Evolutionary conservation across 2,797 vertebrate species (phyloP).

Genomic region (Sebastes cheni): DNA sequence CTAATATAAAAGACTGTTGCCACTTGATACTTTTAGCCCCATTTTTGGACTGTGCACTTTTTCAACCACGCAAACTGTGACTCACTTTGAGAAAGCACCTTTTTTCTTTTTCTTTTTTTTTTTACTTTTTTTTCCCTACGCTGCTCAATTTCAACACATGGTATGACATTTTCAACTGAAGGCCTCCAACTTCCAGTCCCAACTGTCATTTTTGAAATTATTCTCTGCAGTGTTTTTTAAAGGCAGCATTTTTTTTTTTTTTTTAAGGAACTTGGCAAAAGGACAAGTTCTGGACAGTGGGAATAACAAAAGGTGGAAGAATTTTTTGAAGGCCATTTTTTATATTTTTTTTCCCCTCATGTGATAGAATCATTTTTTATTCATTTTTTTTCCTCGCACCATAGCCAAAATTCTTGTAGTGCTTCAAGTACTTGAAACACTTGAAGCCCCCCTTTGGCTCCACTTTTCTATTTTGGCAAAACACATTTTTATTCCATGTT

Average conservation of each 20-base stretch:
- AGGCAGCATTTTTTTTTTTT: slow-evolving; percentile 38
- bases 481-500: slow-evolving; percentile 97
- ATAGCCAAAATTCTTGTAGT: slow-evolving; percentile 90
- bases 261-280: slow-evolving; percentile 76
- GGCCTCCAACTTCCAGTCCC: slow-evolving; percentile 80
- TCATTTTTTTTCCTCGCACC: slow-evolving; percentile 81
- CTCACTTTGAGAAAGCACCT: slow-evolving; percentile 48
- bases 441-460: slow-evolving; percentile 96
- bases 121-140: slow-evolving; percentile 19
- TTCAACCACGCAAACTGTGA: slow-evolving; percentile 47
- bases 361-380: slow-evolving; percentile 76
- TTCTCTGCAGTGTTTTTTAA: slow-evolving; percentile 77
- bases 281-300: slow-evolving; percentile 77
- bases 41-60: slow-evolving; percentile 63
- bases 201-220: slow-evolving; percentile 74
- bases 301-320: slow-evolving; percentile 81
- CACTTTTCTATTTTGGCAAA: slow-evolving; percentile 96
- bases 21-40: slow-evolving; percentile 49
- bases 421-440: slow-evolving; percentile 92
- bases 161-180: slow-evolving; percentile 76
- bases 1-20: slow-evolving; percentile 51
- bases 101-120: slow-evolving; percentile 23
- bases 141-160: slow-evolving; percentile 83
- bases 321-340: slow-evolving; percentile 81
- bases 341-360: slow-evolving; percentile 53